Evolutionary conservation across 2,797 vertebrate genomes (phyloP), one percentile per base, ranked within the genome.

Genomic region (Enteromius thamalakanensis): DNA sequence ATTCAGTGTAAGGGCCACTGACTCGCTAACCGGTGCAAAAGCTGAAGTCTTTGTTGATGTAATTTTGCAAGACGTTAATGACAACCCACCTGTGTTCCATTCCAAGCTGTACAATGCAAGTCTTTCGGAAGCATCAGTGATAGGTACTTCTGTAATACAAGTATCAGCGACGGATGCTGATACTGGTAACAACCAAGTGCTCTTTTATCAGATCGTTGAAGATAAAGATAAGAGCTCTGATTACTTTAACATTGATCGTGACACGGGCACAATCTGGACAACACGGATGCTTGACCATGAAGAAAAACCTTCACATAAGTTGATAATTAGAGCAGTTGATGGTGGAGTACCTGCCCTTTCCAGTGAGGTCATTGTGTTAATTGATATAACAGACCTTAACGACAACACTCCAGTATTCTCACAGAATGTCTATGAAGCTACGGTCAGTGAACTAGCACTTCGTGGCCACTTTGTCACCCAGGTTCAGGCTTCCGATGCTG

Each of bases 31-130:
- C 0, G 98, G 97, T 17, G 95, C 95, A 0, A 97, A 97, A 37
- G 95, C 97, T 0, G 96, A 98, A 45, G 97, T 99, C 3, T 99
- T 98, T 90, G 97, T 98, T 14, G 98, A 99, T 86, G 94, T 99
- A 64, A 94, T 99, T 69, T 92, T 99, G 75, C 97, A 97, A 88
- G 98, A 99, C 86, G 89, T 99, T 78, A 99, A 99, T 17, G 98
- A 99, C 87, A 99, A 98, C 32, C 85, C 95, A 80, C 98, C 98
- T 0, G 76, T 95, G 76, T 99, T 99, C 85, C 89, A 88, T 9
- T 93, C 95, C 65, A 96, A 93, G 79, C 84, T 90, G 42, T 99
- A 98, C 58, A 70, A 92, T 11, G 91, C 92, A 76, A 94, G 94
- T 14, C 94, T 99, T 88, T 99, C 98, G 0, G 98, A 99, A 91